phyloP scores from a whole-genome alignment of 23 tunicate genomes.

The Styela clava region DNA sequence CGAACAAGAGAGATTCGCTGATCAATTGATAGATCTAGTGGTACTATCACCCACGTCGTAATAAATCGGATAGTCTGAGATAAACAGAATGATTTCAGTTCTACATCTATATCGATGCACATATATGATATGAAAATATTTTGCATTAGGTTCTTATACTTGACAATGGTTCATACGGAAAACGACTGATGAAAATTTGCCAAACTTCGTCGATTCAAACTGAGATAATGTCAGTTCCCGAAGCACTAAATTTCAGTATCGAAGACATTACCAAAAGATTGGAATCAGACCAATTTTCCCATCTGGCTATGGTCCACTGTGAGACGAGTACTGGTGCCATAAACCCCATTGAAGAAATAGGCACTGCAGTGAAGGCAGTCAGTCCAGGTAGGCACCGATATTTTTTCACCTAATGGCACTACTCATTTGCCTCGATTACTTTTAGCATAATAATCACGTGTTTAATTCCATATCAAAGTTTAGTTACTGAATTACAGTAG shows the following conservation, averaged over 20 bases:
- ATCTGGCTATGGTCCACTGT: slow-evolving; percentile 51
- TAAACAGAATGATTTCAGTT: no score
- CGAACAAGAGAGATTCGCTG: no score
- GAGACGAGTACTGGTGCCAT: slow-evolving; percentile 69
- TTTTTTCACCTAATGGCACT: neutral
- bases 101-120: no score
- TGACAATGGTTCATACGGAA: slow-evolving; percentile 57
- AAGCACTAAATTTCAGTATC: neutral
- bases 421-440: no score
- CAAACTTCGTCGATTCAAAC: slow-evolving; percentile 8
- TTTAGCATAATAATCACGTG: no score
- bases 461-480: no score
- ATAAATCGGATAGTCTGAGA: no score
- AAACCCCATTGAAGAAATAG: slow-evolving; percentile 50
- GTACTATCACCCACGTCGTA: no score
- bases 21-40: no score
- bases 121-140: no score
- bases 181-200: slow-evolving; percentile 37
- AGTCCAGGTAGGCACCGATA: slow-evolving; percentile 10
- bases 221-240: slow-evolving; percentile 26
- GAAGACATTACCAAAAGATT: slow-evolving; percentile 3
- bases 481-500: no score
- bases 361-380: slow-evolving; percentile 27
- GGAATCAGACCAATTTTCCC: slow-evolving; percentile 14
- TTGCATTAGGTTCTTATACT: slow-evolving; percentile 51